Evolutionary conservation across 2,888 invertebrate species (phyloP).

Genomic region (Liodrosophila aerea): DNA sequence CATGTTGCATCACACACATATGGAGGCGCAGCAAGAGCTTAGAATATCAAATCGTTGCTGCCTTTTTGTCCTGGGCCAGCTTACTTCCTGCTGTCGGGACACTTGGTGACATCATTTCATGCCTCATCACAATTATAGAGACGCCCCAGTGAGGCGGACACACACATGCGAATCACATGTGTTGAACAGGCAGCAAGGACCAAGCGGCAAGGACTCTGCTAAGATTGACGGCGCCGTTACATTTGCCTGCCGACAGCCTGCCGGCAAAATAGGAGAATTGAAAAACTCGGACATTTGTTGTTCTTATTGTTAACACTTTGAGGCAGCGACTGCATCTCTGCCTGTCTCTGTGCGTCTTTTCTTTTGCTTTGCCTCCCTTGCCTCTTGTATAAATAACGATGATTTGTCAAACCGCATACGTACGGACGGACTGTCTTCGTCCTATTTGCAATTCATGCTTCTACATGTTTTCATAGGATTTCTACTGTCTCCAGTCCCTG

Average conservation of each 20-base stretch:
- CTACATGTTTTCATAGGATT: conserved; percentile 76
- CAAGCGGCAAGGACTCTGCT: conserved; percentile 3
- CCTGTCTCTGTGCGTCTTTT: conserved; percentile 25
- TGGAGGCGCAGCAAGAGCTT: conserved; percentile 42
- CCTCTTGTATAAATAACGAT: conserved; percentile 74
- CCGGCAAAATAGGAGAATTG: too few species aligned
- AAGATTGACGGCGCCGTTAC: not conserved
- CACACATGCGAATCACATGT: conserved; percentile 74
- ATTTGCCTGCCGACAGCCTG: not conserved
- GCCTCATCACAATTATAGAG: conserved; percentile 75
- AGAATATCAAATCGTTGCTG: not conserved
- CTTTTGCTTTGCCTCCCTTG: conserved; percentile 21
- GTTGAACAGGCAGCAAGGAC: conserved; percentile 58
- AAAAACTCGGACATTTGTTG: conserved; percentile 44
- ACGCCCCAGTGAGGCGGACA: conserved; percentile 52
- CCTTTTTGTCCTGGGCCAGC: too few species aligned
- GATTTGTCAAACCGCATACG: conserved; percentile 54
- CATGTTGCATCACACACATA: conserved; percentile 68
- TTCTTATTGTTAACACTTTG: conserved; percentile 73
- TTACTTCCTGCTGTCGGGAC: conserved; percentile 65
- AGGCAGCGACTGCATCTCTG: conserved; percentile 22
- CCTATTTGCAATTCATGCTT: conserved; percentile 76
- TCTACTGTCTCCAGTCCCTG: conserved; percentile 43
- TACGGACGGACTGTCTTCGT: conserved; percentile 35
- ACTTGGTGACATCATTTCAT: conserved; percentile 80